Evolutionary conservation across 2,113 vertebrate species (phyloP).

Genomic region (Cyprinus carpio): DNA sequence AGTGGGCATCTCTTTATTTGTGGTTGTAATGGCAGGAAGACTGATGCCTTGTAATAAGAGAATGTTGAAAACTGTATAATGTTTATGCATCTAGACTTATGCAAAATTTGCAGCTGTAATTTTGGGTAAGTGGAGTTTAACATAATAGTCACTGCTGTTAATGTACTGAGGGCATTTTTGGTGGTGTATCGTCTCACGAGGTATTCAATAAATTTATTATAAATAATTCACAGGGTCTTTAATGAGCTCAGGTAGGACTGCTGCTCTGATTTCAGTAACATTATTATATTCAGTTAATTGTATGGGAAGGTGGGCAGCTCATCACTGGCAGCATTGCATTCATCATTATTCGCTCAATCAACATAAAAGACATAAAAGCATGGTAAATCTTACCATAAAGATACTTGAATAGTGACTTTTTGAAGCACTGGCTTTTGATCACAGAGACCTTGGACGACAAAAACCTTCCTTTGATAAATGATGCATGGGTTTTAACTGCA

Average conservation of each 20-base stretch:
- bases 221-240: not conserved
- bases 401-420: not conserved
- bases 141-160: not conserved
- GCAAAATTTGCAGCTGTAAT: slow-evolving; percentile 1
- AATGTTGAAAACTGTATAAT: not conserved
- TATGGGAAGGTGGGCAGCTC: not conserved
- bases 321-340: not conserved
- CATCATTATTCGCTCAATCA: not conserved
- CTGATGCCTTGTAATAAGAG: not conserved
- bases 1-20: not conserved
- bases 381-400: not conserved
- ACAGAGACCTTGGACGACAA: slow-evolving; percentile 28
- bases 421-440: slow-evolving; percentile 24
- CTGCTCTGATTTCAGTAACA: not conserved
- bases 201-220: not conserved
- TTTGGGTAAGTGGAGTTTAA: not conserved
- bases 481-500: slow-evolving; percentile 11
- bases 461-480: slow-evolving; percentile 17
- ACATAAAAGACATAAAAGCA: not conserved
- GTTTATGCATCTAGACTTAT: not conserved
- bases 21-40: slow-evolving; percentile 3
- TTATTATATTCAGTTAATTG: not conserved
- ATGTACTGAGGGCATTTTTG: not conserved
- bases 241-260: not conserved
- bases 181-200: not conserved